Evolutionary conservation across 2,113 vertebrate genomes (phyloP).

Genomic region (Gymnobelideus leadbeateri): DNA sequence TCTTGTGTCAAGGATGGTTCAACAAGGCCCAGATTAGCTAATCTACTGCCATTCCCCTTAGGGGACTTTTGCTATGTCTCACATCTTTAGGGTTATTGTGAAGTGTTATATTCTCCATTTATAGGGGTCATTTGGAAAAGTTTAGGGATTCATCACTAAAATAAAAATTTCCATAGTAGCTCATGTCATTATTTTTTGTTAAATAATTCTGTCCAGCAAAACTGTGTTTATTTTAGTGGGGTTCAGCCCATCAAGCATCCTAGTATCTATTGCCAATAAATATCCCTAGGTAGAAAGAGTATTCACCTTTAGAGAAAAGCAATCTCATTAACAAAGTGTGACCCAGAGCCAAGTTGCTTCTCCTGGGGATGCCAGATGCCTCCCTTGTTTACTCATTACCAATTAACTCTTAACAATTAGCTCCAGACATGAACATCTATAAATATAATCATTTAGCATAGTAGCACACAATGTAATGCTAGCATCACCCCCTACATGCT

Average conservation of each 20-base stretch:
- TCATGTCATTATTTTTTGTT: neutral
- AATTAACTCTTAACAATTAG: constrained; percentile 2
- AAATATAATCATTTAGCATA: constrained; percentile 6
- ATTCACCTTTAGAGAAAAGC: neutral
- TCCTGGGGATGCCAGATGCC: constrained; percentile 6
- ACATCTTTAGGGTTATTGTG: neutral
- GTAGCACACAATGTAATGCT: neutral
- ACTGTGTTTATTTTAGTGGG: neutral
- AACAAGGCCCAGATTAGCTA: neutral
- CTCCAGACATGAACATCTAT: neutral
- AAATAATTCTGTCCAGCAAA: neutral
- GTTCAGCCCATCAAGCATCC: neutral
- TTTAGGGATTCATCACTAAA: neutral
- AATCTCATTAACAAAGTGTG: neutral
- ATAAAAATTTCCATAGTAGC: neutral
- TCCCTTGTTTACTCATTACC: constrained; percentile 2
- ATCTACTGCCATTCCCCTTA: neutral
- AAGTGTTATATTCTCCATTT: neutral
- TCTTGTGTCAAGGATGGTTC: neutral
- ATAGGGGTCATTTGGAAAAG: neutral
- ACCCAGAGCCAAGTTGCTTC: neutral
- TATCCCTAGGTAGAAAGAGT: neutral
- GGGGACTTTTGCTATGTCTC: neutral
- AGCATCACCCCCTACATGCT: neutral
- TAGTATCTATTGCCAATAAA: neutral